These are phyloP conservation scores for Flabesymbios commensalis DNA, from an alignment of 2,888 invertebrate genomes.

Conservation along the genomic window DNA sequence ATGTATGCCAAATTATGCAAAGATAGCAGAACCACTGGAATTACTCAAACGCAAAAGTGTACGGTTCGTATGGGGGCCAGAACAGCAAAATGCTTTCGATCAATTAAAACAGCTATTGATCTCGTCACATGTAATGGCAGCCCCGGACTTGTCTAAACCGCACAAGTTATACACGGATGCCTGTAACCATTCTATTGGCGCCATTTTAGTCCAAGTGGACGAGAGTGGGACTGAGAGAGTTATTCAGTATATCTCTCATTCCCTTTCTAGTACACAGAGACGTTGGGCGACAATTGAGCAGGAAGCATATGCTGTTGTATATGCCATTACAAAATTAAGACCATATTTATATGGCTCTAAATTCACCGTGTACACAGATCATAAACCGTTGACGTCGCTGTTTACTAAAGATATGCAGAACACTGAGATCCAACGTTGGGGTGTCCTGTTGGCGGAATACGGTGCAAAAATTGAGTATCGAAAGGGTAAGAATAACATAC, in stretches of 20 bases:
- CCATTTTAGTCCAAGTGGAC: conserved; percentile 7
- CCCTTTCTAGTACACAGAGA: neutral
- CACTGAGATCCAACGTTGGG: neutral
- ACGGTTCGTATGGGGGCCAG: neutral
- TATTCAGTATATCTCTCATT: conserved; percentile 8
- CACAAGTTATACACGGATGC: conserved; percentile 15
- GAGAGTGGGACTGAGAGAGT: conserved; percentile 5
- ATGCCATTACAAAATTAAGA: neutral
- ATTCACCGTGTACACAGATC: conserved; percentile 10
- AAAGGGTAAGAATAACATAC: neutral
- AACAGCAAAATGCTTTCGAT: conserved; percentile 1
- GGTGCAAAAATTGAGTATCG: neutral
- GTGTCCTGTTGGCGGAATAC: neutral
- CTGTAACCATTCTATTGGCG: conserved; percentile 2
- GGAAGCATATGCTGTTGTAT: conserved; percentile 6
- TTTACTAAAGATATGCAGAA: conserved; percentile 9
- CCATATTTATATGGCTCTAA: conserved; percentile 6
- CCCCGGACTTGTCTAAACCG: neutral
- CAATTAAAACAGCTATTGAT: neutral
- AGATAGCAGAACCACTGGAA: conserved; percentile 3
- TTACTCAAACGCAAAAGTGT: neutral
- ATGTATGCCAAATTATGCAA: neutral
- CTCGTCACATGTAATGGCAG: neutral
- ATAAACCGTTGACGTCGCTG: conserved; percentile 8
- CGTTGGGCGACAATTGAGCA: conserved; percentile 9